Base-by-base conservation (phyloP, 2,797 vertebrate genomes). In the Rhinatrema bivittatum region DNA sequence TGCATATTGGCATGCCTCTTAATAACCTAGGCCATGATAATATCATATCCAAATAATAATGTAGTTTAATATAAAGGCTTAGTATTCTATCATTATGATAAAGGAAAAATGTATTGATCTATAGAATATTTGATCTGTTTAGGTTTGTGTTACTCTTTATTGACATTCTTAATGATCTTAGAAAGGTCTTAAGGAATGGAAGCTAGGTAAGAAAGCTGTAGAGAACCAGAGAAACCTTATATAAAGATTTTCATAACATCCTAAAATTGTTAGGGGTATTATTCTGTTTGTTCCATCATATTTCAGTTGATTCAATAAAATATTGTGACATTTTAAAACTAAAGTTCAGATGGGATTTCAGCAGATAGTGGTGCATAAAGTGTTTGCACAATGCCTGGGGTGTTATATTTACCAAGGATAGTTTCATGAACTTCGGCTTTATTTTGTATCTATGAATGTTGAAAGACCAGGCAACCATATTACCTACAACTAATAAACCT, bases 251-350 rank as follows among this genome's bases (percentile, higher is more conserved):
- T 46, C 25, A 41, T 54, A 39, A 18, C 44, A 58, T 50, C 36
- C 52, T 66, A 40, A 60, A 55, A 36, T 39, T 64, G 32, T 53
- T 30, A 63, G 59, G 40, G 25, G 59, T 46, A 56, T 59, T 50
- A 43, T 48, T 65, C 25, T 51, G 34, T 60, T 50, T 69, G 46
- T 53, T 72, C 55, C 59, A 68, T 62, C 53, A 58, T 61, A 64
- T 79, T 71, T 66, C 36, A 36, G 4, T 69, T 59, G 48, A 70
- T 76, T 65, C 50, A 71, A 43, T 70, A 53, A 72, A 71, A 72
- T 66, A 45, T 10, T 36, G 39, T 61, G 56, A 56, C 44, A 57
- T 63, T 50, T n/a, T 70, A 62, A 45, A 69, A 74, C 34, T 52
- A 69, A 62, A 68, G 54, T 54, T 63, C 47, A 37, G 16, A 12